Evolutionary conservation across 2,797 vertebrate genomes (phyloP), one percentile per base, ranked within the genome.

Genomic region (Enteromius mattozi): DNA sequence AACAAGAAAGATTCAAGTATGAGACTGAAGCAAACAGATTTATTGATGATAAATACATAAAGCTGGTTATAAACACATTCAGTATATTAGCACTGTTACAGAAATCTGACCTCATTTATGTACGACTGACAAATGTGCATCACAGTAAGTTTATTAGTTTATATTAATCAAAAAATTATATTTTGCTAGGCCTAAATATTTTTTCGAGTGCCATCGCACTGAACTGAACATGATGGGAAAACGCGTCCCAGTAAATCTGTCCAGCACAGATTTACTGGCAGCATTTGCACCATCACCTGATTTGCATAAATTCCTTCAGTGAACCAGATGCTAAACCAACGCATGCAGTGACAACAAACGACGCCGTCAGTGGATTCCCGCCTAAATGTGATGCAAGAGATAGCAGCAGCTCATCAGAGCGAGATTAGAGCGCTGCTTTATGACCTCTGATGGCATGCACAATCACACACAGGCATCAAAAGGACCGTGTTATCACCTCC

Each of bases 401-500:
- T 37, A 2, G 54, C 35, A 27, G n/a, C n/a, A 6, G 75, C 59
- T 59, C 17, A 2, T 54, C 19, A 37, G 10, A 51, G 68, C 12
- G 68, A 70, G 70, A 78, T 27, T 27, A 45, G 14, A 78, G 61
- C 37, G 27, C 10, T 61, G 56, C 76, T 65, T 79, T n/a, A 79
- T 35, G 77, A 66, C 77, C 59, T 66, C 42, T 47, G 54, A 63
- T 40, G 51, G 61, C 16, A 45, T 24, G 13, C 24, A 82, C 84
- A 79, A 51, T 83, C 78, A 78, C 54, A 56, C 78, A 78, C 65
- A 77, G 35, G 85, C 85, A 77, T 70, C 68, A 80, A 85, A 61
- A 85, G 40, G 19, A 71, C 49, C 78, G 49, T 78, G 3, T 76
- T 51, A 82, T 76, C 81, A 80, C 27, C 45, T 82, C 17, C 63